Evolutionary conservation across 2,888 invertebrate species (phyloP).

Genomic region (Corythucha ciliata): DNA sequence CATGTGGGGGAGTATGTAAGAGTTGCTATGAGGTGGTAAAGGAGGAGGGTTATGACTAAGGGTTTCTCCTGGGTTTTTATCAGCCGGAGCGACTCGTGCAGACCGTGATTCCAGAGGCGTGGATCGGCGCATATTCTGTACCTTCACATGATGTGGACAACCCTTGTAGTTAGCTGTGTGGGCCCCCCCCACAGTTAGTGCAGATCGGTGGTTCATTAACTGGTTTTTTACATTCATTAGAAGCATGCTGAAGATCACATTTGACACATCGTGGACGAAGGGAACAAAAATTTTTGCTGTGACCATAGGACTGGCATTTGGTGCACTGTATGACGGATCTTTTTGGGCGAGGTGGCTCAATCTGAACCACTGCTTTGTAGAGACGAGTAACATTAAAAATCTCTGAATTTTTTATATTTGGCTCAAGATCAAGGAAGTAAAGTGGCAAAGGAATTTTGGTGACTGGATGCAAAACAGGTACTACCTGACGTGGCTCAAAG

Average conservation of each 20-base stretch:
- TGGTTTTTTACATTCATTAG: neutral
- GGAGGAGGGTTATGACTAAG: too few relatives aligned
- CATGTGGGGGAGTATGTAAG: too few relatives aligned
- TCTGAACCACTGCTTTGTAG: neutral
- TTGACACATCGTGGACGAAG: conserved; percentile 3
- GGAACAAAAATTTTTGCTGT: conserved; percentile 8
- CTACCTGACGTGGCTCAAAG: neutral
- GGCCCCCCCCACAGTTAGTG: conserved; percentile 1
- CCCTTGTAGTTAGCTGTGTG: conserved; percentile 8
- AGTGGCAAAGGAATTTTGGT: too few relatives aligned
- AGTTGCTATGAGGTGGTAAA: too few relatives aligned
- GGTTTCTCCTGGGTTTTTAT: too few relatives aligned
- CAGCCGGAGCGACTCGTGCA: too few relatives aligned
- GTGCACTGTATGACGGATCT: conserved; percentile 1
- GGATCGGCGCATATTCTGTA: conserved; percentile 1
- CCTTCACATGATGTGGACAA: neutral
- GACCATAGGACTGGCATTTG: conserved; percentile 11
- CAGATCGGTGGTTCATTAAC: neutral
- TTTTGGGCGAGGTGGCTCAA: conserved; percentile 12
- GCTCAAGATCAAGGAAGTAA: conserved; percentile 1
- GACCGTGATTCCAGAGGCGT: too few relatives aligned
- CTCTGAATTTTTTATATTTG: neutral
- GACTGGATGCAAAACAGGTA: neutral
- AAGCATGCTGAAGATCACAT: neutral
- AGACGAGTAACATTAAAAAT: neutral